These are phyloP conservation scores for Zapus hudsonius DNA, from an alignment of 2,113 vertebrate species.

Conservation along the genomic window DNA sequence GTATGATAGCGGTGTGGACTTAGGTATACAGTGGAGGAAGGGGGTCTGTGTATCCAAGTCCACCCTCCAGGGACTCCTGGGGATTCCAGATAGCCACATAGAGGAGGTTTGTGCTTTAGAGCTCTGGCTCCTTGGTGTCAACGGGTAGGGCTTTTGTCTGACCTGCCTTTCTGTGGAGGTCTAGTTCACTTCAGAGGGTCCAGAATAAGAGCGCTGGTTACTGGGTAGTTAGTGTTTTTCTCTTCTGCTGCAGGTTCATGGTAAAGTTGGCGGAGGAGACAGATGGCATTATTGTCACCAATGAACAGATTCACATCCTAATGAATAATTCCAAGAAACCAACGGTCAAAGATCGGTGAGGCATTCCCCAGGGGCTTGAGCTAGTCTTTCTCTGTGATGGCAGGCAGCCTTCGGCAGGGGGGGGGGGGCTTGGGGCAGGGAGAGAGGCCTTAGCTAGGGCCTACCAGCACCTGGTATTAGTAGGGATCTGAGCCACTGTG, in stretches of 20 bases:
- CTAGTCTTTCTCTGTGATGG: background rate
- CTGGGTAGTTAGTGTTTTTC: no score
- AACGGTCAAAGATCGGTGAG: slow-evolving; percentile 90
- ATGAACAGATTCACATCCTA: slow-evolving; percentile 92
- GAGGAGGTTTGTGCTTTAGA: background rate
- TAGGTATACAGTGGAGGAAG: background rate
- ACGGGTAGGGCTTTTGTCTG: background rate
- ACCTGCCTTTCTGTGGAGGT: background rate
- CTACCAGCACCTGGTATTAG: background rate
- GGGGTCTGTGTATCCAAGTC: background rate
- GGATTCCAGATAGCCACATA: background rate
- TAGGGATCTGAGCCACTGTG: background rate
- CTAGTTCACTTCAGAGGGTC: background rate
- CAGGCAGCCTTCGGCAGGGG: background rate
- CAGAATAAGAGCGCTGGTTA: background rate
- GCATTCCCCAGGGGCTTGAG: background rate
- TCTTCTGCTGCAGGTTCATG: slow-evolving; percentile 87
- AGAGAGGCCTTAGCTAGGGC: background rate
- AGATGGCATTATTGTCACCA: slow-evolving; percentile 92
- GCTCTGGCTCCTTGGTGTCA: background rate
- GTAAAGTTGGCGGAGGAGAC: slow-evolving; percentile 89
- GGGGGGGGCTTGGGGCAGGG: background rate
- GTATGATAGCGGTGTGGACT: background rate
- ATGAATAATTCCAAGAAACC: slow-evolving; percentile 87
- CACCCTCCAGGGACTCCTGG: background rate